Percentiles rank a stretch among this genome's conserved stretches.
phyloP scores from a whole-genome alignment of 2,797 vertebrate genomes.

The Alca torda region DNA sequence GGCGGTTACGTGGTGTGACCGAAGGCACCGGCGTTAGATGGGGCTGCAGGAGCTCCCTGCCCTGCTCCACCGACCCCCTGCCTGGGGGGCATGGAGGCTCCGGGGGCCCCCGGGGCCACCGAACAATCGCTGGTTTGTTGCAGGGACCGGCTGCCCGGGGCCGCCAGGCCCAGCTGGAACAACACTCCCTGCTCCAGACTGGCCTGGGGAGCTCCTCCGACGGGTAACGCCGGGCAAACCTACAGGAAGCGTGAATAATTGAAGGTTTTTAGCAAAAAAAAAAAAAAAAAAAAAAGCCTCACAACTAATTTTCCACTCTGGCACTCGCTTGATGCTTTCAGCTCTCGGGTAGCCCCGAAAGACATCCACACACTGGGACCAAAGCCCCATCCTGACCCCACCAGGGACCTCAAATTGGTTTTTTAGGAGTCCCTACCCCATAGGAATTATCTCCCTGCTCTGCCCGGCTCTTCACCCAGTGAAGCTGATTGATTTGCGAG shows the following conservation, averaged over 20 bases:
- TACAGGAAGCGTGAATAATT: background rate
- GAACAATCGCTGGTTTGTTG: slow-evolving; percentile 44
- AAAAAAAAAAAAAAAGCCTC: background rate
- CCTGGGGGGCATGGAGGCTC: background rate
- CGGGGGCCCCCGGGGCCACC: background rate
- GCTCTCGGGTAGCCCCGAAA: accelerated
- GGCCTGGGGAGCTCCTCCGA: background rate
- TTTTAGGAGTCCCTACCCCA: background rate
- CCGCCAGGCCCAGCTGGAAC: background rate
- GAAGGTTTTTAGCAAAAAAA: background rate
- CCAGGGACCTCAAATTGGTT: background rate
- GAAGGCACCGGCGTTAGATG: accelerated
- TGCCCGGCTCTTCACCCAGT: background rate
- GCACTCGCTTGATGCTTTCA: background rate
- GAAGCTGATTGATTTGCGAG: background rate
- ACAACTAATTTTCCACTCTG: background rate
- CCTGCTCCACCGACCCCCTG: background rate
- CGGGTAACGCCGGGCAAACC: background rate
- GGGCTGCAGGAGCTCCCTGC: background rate
- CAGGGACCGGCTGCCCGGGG: background rate
- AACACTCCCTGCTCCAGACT: slow-evolving; percentile 11
- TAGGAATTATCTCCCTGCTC: background rate
- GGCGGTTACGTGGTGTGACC: background rate
- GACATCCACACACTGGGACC: background rate
- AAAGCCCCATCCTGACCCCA: background rate